Evolutionary conservation across 2,888 invertebrate genomes (phyloP).

Genomic region (Choristoneura rosaceana): DNA sequence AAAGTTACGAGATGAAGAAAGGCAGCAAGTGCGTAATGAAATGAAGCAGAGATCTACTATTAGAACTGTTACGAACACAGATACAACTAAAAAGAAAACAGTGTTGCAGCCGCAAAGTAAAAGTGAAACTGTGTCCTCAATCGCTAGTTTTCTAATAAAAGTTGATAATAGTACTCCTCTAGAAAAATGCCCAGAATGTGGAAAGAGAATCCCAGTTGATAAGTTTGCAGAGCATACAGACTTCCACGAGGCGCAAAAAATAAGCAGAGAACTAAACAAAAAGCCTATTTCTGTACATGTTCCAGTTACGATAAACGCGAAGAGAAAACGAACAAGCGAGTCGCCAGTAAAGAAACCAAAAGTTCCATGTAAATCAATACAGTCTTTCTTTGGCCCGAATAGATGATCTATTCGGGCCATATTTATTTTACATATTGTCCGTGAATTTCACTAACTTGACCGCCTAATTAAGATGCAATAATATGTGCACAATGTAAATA

Average conservation of each 20-base stretch:
- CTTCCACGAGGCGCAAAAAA: slow-evolving; percentile 92
- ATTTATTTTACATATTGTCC: neutral
- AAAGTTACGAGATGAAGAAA: slow-evolving; percentile 86
- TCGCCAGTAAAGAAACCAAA: slow-evolving; percentile 72
- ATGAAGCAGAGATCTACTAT: slow-evolving; percentile 52
- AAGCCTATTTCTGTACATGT: slow-evolving; percentile 49
- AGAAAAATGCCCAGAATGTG: slow-evolving; percentile 89
- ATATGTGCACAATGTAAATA: neutral
- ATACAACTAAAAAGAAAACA: slow-evolving; percentile 47
- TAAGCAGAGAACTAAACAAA: slow-evolving; percentile 88
- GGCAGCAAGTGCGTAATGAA: slow-evolving; percentile 62
- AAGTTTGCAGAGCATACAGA: slow-evolving; percentile 92
- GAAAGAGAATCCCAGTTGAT: slow-evolving; percentile 84
- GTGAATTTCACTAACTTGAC: neutral
- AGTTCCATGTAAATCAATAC: slow-evolving; percentile 72
- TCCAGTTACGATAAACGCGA: slow-evolving; percentile 54
- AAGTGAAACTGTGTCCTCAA: slow-evolving; percentile 59
- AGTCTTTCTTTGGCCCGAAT: slow-evolving; percentile 69
- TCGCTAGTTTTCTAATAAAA: slow-evolving; percentile 79
- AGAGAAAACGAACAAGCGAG: slow-evolving; percentile 70
- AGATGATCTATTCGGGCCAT: slow-evolving; percentile 19
- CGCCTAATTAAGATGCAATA: too few relatives aligned
- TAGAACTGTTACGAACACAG: slow-evolving; percentile 44
- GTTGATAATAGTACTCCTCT: slow-evolving; percentile 65
- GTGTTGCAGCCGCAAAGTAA: slow-evolving; percentile 49